Evolutionary conservation across 2,797 vertebrate genomes (phyloP).

Genomic region (Takifugu ocellatus): DNA sequence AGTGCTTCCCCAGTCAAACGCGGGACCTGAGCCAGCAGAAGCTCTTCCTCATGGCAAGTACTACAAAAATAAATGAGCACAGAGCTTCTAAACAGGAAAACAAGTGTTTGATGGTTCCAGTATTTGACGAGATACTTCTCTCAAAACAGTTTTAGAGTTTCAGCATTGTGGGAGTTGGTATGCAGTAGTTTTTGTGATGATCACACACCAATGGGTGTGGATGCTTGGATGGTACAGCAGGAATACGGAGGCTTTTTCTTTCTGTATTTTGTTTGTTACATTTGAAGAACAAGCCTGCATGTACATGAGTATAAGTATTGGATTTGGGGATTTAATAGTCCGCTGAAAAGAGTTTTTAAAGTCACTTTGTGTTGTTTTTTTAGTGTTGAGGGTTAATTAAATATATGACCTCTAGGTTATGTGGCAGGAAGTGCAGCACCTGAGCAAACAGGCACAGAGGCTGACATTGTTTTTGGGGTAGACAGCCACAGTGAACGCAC

Average conservation of each 20-base stretch:
- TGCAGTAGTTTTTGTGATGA: no score
- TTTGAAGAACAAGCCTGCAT: no score
- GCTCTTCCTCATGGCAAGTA: conserved; percentile 55
- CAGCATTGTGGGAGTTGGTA: no score
- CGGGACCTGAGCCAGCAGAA: conserved; percentile 13
- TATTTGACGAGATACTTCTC: background rate
- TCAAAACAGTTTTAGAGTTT: no score
- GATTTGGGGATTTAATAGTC: background rate
- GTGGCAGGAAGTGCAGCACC: conserved; percentile 54
- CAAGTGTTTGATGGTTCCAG: background rate
- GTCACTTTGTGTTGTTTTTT: background rate
- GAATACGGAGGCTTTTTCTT: no score
- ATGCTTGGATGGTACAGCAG: no score
- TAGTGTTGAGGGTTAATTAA: conserved; percentile 13
- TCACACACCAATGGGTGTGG: no score
- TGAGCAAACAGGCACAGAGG: conserved; percentile 47
- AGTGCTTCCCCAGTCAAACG: conserved; percentile 17
- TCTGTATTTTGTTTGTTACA: no score
- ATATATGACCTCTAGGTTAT: conserved; percentile 60
- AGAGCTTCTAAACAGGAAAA: background rate
- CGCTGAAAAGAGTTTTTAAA: no score
- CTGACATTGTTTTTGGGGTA: conserved; percentile 37
- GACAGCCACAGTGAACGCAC: conserved; percentile 30
- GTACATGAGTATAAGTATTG: background rate
- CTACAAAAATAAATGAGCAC: conserved; percentile 3